Base-by-base conservation (phyloP, 1,140 invertebrate species). In the Sinella curviseta region DNA sequence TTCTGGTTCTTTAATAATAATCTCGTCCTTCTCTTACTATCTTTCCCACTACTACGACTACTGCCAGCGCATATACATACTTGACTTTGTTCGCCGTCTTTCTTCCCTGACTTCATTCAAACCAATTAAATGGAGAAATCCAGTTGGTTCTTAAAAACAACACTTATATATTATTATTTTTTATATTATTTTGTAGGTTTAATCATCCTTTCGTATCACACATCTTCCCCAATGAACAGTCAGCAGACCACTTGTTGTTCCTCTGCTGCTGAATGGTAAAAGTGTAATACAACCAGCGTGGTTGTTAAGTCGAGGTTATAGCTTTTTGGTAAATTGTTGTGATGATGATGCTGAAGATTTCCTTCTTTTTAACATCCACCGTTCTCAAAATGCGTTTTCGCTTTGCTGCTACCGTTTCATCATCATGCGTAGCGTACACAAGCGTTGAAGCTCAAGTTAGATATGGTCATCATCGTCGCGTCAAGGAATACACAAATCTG, bases 71-170 rank as follows among this genome's bases (percentile, higher is more conserved):
- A 26, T 65, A 8, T 48, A 48, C 8, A 12, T 20, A 48, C 39
- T 12, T 12, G 39, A 48, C n/a, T n/a, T n/a, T n/a, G n/a, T n/a
- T 48, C 39, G 20, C 39, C 24, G 14, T 12, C 24, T 60, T n/a
- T 60, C 3, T 8, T 60, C 57, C 24, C 57, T 26, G 24, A 26
- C 14, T 60, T 26, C 14, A 60, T 60, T 60, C 24, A n/a, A 26
- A 60, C 26, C 31, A 30, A 70, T 70, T 31, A 70, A 70, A 70
- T 60, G 55, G 65, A 70, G 26, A 33, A 31, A 30, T 65, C 65
- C 65, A 70, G 65, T 70, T 70, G 65, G 26, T 70, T 70, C 57
- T 60, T 17, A n/a, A 60, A 60, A 17, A 12, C 12, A 70, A 70
- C 65, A 70, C 39, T 48, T 48, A 12, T 48, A 8, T 48, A 8